Evolutionary conservation across 2,113 vertebrate genomes (phyloP).

Genomic region (Rhinichthys klamathensis): DNA sequence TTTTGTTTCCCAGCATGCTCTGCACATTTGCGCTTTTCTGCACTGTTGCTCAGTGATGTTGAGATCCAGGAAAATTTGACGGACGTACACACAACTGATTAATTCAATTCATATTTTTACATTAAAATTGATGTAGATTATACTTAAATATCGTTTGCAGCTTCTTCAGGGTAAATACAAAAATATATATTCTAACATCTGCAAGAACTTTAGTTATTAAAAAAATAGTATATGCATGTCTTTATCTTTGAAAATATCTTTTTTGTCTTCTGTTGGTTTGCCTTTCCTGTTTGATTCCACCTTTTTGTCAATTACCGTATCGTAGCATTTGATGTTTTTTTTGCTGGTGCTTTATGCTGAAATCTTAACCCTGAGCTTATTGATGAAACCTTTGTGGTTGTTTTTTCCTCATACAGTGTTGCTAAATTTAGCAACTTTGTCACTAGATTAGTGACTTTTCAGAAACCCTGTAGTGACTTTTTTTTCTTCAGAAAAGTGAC

Average conservation of each 20-base stretch:
- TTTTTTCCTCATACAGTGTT: background rate
- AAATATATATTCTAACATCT: no score
- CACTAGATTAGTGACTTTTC: no score
- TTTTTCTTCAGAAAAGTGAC: no score
- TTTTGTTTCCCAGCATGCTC: background rate
- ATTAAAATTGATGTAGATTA: background rate
- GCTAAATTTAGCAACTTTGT: no score
- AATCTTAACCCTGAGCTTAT: background rate
- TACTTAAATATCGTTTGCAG: background rate
- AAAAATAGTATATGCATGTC: background rate
- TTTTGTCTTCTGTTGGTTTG: background rate
- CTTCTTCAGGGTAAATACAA: no score
- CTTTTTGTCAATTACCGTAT: background rate
- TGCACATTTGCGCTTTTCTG: background rate
- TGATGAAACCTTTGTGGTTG: background rate
- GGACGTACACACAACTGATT: no score
- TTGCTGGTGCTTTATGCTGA: background rate
- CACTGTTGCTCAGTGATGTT: background rate
- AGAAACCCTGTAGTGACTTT: no score
- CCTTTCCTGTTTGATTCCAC: background rate
- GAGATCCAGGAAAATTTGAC: no score
- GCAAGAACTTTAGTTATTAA: no score
- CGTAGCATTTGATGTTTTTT: background rate
- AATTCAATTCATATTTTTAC: background rate
- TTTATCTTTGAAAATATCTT: background rate